Conservation (phyloP, 2,888 invertebrate species). For the Phania funesta region DNA sequence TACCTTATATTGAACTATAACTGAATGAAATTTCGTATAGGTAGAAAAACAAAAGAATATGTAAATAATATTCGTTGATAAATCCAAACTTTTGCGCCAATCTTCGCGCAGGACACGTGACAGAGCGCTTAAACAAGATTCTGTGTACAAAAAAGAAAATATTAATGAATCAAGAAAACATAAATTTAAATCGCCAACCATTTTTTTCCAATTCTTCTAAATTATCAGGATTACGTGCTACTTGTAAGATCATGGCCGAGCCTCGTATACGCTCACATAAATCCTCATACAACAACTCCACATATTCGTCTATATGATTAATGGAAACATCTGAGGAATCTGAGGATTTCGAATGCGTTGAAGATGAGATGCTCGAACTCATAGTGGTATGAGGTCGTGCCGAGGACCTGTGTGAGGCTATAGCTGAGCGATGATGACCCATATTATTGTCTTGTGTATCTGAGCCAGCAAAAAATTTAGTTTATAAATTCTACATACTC, state of each 20-base stretch:
- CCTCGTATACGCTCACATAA: slow-evolving; percentile 95
- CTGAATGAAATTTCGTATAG: slow-evolving; percentile 96
- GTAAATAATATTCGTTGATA: slow-evolving; percentile 97
- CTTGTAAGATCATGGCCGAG: slow-evolving; percentile 93
- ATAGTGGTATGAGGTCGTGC: slow-evolving; percentile 72
- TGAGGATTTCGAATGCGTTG: slow-evolving; percentile 62
- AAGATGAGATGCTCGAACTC: slow-evolving; percentile 76
- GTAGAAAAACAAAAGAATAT: slow-evolving; percentile 98
- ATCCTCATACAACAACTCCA: slow-evolving; percentile 97
- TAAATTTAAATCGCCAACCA: slow-evolving; percentile 83
- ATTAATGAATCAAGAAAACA: neutral
- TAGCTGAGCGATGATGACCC: slow-evolving; percentile 72
- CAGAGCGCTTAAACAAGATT: slow-evolving; percentile 96
- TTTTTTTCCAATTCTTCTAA: slow-evolving; percentile 95
- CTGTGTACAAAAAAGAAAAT: slow-evolving; percentile 79
- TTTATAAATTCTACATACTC: neutral
- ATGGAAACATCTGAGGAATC: slow-evolving; percentile 84
- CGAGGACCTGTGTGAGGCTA: slow-evolving; percentile 72
- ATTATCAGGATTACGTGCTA: slow-evolving; percentile 96
- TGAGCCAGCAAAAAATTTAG: neutral
- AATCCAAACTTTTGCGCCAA: slow-evolving; percentile 97
- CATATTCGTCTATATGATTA: slow-evolving; percentile 94
- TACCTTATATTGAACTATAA: slow-evolving; percentile 96
- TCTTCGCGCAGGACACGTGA: slow-evolving; percentile 98
- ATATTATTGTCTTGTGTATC: slow-evolving; percentile 57